phyloP scores from a whole-genome alignment of 2,797 vertebrate genomes.

The Lophotriccus pileatus region DNA sequence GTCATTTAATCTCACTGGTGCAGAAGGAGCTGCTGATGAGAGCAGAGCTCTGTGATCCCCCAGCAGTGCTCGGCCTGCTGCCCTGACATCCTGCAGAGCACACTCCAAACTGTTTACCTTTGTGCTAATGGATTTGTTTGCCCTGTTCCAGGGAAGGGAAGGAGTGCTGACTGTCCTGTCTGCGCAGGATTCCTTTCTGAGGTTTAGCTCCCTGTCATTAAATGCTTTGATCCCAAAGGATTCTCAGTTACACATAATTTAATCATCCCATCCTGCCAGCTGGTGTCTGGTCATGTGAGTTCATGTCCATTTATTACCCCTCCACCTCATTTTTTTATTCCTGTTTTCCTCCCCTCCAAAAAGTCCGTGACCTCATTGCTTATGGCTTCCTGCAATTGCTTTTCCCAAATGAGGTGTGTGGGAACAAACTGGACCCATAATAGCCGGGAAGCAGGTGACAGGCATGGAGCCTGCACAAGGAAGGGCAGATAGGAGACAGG shows the following conservation, averaged over 20 bases:
- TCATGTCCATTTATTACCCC: background rate
- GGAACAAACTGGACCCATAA: background rate
- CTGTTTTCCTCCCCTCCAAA: background rate
- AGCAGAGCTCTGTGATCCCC: background rate
- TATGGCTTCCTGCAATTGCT: background rate
- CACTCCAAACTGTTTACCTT: background rate
- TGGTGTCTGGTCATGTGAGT: background rate
- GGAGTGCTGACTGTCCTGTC: background rate
- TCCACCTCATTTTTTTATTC: background rate
- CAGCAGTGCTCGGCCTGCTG: background rate
- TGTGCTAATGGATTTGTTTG: background rate
- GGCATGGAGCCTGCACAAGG: background rate
- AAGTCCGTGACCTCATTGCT: background rate
- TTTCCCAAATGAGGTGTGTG: background rate
- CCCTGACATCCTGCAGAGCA: background rate
- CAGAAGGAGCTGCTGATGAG: background rate
- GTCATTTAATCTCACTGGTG: background rate
- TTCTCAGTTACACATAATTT: background rate
- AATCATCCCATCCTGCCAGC: background rate
- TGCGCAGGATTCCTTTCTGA: rapidly evolving
- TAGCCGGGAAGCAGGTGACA: background rate
- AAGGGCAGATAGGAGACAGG: background rate
- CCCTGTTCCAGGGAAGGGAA: background rate
- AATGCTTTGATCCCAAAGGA: background rate
- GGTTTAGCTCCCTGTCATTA: background rate